Conservation (phyloP, 2,797 vertebrate species). For the Brachyalestes nurse region DNA sequence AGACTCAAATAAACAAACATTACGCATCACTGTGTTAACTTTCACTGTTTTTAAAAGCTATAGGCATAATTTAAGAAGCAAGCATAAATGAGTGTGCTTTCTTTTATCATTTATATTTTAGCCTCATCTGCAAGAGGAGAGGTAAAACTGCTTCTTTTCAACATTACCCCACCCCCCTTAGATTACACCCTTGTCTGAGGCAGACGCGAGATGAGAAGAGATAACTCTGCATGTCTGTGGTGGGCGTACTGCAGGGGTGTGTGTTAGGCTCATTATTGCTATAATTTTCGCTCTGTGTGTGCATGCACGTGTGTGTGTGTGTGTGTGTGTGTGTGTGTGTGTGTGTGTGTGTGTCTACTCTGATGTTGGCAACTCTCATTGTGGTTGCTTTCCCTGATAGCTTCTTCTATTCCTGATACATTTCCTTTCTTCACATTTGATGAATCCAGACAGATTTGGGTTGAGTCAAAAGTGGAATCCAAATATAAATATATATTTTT, state of each 20-base stretch:
- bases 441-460: conserved; percentile 25
- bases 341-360: conserved; percentile 1
- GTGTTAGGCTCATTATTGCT: conserved; percentile 22
- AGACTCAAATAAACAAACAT: too few species aligned
- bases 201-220: background rate
- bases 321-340: background rate
- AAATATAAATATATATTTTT: background rate
- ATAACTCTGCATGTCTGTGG: background rate
- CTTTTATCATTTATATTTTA: background rate
- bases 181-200: background rate
- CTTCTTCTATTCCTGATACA: background rate
- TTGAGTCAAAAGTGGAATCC: background rate
- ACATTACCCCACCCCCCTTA: background rate
- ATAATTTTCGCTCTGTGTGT: background rate
- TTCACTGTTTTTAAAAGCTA: too few species aligned
- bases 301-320: too few species aligned
- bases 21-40: too few species aligned
- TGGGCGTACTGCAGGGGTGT: conserved; percentile 12
- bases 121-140: too few species aligned
- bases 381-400: background rate
- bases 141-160: background rate
- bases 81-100: background rate
- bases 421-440: conserved; percentile 5
- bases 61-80: too few species aligned
- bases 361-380: conserved; percentile 12